phyloP scores from a whole-genome alignment of 2,113 vertebrate species.

The Prionailurus viverrinus region DNA sequence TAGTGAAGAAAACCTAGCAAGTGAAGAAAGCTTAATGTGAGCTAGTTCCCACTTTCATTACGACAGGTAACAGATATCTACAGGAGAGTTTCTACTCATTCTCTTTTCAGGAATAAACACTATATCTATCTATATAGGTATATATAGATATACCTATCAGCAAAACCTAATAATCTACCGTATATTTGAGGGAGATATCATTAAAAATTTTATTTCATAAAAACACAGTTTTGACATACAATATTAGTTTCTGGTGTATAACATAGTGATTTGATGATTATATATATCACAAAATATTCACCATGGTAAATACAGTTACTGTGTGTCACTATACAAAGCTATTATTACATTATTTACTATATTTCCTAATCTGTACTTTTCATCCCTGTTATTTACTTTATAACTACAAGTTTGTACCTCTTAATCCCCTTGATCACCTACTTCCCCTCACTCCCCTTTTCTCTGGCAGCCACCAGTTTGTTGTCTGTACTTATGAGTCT shows the following conservation, averaged over 20 bases:
- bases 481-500: neutral
- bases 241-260: neutral
- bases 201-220: neutral
- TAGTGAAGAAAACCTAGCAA: constrained; percentile 33
- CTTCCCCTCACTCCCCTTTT: neutral
- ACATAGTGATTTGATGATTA: neutral
- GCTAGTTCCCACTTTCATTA: neutral
- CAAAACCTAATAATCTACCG: too few relatives aligned
- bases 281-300: neutral
- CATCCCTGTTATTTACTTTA: neutral
- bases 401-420: neutral
- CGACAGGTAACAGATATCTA: neutral
- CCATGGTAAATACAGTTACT: neutral
- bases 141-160: too few relatives aligned
- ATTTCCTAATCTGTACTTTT: neutral
- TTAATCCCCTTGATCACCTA: neutral
- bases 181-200: too few relatives aligned
- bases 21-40: neutral
- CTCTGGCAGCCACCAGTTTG: neutral
- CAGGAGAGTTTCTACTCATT: neutral
- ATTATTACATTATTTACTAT: neutral
- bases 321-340: neutral
- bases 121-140: too few relatives aligned
- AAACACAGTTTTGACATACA: neutral
- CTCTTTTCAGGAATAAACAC: constrained; percentile 12